Conservation (phyloP, 2,797 vertebrate genomes). For the Tokudaia muenninki region DNA sequence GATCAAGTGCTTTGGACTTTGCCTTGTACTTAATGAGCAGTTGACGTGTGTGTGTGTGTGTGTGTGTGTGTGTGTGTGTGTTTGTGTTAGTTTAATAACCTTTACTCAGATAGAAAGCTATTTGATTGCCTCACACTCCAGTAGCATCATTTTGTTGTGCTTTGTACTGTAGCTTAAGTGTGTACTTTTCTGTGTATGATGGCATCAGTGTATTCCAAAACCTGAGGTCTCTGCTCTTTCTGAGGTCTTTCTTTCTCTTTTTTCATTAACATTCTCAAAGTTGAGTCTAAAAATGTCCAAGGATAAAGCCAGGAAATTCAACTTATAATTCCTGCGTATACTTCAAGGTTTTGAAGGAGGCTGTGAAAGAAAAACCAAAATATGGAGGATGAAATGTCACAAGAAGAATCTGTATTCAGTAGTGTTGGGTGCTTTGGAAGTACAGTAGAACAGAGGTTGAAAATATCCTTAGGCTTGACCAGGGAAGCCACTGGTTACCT, state of each 20-base stretch:
- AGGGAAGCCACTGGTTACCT: neutral
- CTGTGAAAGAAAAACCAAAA: neutral
- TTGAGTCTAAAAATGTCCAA: neutral
- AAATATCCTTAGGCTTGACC: neutral
- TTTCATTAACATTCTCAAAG: neutral
- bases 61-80: neutral
- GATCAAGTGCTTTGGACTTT: neutral
- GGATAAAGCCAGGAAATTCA: neutral
- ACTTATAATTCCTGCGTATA: neutral
- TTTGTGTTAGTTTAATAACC: neutral
- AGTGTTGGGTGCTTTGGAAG: neutral
- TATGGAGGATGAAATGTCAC: neutral
- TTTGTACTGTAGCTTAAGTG: neutral
- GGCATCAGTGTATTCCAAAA: neutral
- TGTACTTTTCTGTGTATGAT: neutral
- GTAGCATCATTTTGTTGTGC: neutral
- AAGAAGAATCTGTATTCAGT: neutral
- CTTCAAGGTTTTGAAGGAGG: neutral
- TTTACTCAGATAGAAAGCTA: neutral
- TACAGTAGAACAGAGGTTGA: neutral
- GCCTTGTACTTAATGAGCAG: neutral
- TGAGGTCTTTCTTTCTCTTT: neutral
- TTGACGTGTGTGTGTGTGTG: neutral
- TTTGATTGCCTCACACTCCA: neutral
- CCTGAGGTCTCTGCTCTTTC: neutral